Evolutionary conservation across 1,140 invertebrate species (phyloP).

Genomic region (Apis florea): DNA sequence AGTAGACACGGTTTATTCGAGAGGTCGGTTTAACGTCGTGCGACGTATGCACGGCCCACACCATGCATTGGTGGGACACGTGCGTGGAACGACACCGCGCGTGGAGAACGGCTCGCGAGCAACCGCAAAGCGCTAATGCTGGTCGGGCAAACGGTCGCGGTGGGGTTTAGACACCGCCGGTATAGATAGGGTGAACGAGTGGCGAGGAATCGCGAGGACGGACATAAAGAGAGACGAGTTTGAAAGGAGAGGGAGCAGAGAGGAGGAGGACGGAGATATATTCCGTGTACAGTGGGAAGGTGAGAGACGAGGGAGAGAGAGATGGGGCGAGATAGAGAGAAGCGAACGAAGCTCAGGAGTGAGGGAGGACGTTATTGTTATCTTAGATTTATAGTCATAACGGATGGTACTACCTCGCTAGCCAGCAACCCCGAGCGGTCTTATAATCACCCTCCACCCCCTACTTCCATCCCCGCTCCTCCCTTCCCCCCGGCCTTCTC

Average conservation of each 20-base stretch:
- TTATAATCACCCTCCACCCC: constrained; percentile 80
- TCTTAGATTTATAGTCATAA: constrained; percentile 81
- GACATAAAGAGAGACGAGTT: constrained; percentile 21
- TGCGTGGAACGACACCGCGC: constrained; percentile 73
- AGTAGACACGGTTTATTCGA: constrained; percentile 31
- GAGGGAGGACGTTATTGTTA: constrained; percentile 79
- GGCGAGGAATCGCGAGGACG: constrained; percentile 20
- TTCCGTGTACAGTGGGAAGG: neutral
- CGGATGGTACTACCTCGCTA: constrained; percentile 79
- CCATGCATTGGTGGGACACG: constrained; percentile 66
- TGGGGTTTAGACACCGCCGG: constrained; percentile 39
- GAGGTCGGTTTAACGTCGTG: constrained; percentile 35
- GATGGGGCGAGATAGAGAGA: constrained; percentile 16
- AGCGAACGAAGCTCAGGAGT: constrained; percentile 53
- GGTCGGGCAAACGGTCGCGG: constrained; percentile 69
- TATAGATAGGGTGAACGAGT: constrained; percentile 2
- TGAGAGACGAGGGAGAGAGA: constrained; percentile 56
- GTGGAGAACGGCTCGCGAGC: constrained; percentile 63
- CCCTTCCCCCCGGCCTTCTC: constrained; percentile 50
- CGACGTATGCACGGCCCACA: constrained; percentile 44
- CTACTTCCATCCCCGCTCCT: constrained; percentile 57
- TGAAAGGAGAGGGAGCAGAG: constrained; percentile 8
- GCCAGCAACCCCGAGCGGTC: constrained; percentile 79
- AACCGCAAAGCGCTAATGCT: constrained; percentile 68
- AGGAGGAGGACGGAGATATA: constrained; percentile 24